Percentiles rank a stretch among this genome's conserved stretches.
Conservation (phyloP, 2,113 vertebrate species). For the Nicator chloris region DNA sequence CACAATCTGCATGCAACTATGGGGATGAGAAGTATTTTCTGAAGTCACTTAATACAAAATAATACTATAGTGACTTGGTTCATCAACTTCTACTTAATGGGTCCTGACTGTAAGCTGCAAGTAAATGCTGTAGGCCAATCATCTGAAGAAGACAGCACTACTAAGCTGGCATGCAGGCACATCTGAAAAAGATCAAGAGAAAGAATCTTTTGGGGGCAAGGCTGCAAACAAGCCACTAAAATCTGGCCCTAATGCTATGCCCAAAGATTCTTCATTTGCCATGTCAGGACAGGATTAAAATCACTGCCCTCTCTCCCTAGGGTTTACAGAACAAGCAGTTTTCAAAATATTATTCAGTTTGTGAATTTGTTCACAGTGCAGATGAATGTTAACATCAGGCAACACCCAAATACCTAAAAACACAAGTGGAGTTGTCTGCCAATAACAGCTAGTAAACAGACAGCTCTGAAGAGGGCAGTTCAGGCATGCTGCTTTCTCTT, state of each 20-base stretch:
- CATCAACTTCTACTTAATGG: background rate
- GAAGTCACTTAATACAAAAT: slow-evolving; percentile 7
- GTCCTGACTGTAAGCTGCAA: background rate
- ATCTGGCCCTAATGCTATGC: background rate
- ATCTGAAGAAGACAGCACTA: background rate
- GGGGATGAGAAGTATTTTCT: slow-evolving; percentile 10
- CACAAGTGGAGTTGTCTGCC: background rate
- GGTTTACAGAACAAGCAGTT: background rate
- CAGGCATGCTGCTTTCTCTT: background rate
- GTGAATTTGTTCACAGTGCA: background rate
- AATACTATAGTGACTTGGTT: background rate
- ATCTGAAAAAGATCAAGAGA: background rate
- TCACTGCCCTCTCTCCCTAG: background rate
- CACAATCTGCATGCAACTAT: background rate
- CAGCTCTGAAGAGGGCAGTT: background rate
- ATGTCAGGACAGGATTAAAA: background rate
- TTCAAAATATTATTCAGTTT: background rate
- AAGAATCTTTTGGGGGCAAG: background rate
- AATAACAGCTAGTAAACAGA: slow-evolving; percentile 1
- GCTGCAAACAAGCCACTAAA: background rate
- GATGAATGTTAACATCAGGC: background rate
- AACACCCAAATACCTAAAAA: slow-evolving; percentile 5
- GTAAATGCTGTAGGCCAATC: background rate
- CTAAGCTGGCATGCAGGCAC: background rate
- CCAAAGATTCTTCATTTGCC: background rate